Evolutionary conservation across 2,113 vertebrate species (phyloP).

Genomic region (Callipepla squamata): DNA sequence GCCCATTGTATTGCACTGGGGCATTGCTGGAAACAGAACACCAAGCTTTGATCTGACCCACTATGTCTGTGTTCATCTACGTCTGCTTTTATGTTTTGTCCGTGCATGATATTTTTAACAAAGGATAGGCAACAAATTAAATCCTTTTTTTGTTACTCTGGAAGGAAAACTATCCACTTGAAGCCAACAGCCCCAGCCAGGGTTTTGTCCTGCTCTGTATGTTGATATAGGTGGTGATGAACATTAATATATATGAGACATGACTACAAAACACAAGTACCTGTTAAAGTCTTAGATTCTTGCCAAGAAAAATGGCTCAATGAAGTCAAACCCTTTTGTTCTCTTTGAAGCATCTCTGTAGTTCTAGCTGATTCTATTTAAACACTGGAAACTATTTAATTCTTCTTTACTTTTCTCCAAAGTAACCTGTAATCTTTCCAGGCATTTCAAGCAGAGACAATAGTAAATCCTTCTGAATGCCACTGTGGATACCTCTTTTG

Average conservation of each 20-base stretch:
- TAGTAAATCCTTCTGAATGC: not conserved
- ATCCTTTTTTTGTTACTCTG: not conserved
- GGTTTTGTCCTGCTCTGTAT: not conserved
- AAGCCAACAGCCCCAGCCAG: not conserved
- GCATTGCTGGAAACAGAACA: not conserved
- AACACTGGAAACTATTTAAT: not conserved
- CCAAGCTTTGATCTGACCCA: not conserved
- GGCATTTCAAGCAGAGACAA: not conserved
- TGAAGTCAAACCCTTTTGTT: not conserved
- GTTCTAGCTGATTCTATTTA: not conserved
- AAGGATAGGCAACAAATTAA: not conserved
- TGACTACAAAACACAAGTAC: not conserved
- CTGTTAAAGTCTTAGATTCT: not conserved
- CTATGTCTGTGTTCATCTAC: not conserved
- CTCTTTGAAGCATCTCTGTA: not conserved
- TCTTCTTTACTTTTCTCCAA: slow-evolving; percentile 19
- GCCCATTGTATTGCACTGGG: not conserved
- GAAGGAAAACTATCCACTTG: not conserved
- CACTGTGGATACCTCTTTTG: not conserved
- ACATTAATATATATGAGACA: not conserved
- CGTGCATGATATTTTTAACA: not conserved
- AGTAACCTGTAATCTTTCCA: not conserved
- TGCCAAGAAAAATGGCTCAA: not conserved
- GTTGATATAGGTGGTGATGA: not conserved
- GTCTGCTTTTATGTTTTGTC: not conserved